Evolutionary conservation across 2,797 vertebrate genomes (phyloP), one percentile per base, ranked within the genome.

Genomic region (Tauraco hartlaubi): DNA sequence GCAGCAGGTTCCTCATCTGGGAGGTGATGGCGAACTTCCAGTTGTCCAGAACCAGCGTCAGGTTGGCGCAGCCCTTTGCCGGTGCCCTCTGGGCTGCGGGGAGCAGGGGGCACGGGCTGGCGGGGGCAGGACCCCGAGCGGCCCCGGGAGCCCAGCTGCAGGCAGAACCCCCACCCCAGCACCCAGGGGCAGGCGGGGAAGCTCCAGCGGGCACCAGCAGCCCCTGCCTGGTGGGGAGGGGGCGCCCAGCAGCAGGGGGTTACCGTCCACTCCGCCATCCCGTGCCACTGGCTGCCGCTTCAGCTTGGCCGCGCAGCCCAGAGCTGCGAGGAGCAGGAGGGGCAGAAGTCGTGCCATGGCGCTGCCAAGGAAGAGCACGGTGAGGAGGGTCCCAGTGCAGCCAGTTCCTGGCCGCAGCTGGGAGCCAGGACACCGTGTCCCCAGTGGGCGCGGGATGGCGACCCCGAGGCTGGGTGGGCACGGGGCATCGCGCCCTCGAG

Each of bases 11-110:
- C 95, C 98, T 98, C 68, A 99, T 98, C 96, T 99, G 99, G 9
- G 98, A 98, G 92, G 98, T 98, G 96, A 99, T 99, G 96, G 99
- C 99, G 37, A 98, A 99, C 77, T 98, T 99, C 99, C 99, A 99
- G 97, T 99, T 99, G 96, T 99, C 99, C 90, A 99, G 85, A 6
- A 99, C 98, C 94, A 98, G 73, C 14, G 99, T 99, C 76, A 99
- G 98, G 97, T 99, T 99, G 54, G 98, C 96, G 31, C 99, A 99
- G 55, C 97, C 98, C 86, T 95, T 98, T 28, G 49, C 76, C 64
- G 95, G 97, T 9, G 87, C 81, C 59, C 95, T 96, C 74, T 96
- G 97, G 35, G 97, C 98, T 99, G 90, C 56, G 85, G 46, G 76
- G 37, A 89, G 19, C 5, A 1, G 10, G n/a, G 25, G 17, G 35